Base-by-base conservation (phyloP, 2,888 invertebrate species). In the Mesorhabditis sp. region DNA sequence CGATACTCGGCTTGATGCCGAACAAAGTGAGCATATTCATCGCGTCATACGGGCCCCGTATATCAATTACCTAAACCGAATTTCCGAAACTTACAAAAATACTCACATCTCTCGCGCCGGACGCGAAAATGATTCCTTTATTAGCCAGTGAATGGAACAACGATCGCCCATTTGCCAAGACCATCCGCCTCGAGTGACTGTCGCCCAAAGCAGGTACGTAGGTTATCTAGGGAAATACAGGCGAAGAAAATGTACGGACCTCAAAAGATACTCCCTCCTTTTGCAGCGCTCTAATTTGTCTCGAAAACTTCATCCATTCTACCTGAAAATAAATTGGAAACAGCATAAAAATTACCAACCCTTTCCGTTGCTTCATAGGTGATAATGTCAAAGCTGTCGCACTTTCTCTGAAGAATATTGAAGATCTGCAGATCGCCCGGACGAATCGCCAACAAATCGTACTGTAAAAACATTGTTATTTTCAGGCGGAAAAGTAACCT, bases 21-120 rank as follows among this genome's bases (percentile, higher is more conserved):
- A 84, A 83, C 42, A 85, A 69, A 4, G 76, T 62, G 41, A 79
- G 72, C 76, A 85, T 72, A 71, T 85, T 86, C 74, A 84, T 83
- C n/a, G 76, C 82, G 72, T 85, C 85, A 65, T 79, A 81, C 0
- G 85, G 86, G 1, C 80, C 83, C 4, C 85, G 80, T n/a, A 86
- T 69, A 65, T 82, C 77, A 43, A 83, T 69, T 64, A 83, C 73
- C 61, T 70, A 70, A 41, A 76, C 73, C 13, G 83, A 80, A 13
- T 28, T 3, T 15, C 10, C n/a, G 2, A 3, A 15, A 63, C 4
- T 63, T 4, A 10, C 41, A 15, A 13, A 63, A 3, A 10, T 15
- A 13, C 41, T 63, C 80, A 65, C 44, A 7, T 65, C 65, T 71
- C 13, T 62, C 6, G 63, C 63, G 6, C 13, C 82, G 45, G 79